Conservation (phyloP, 2,113 vertebrate genomes). For the Cryptomyrus ogoouensis region DNA sequence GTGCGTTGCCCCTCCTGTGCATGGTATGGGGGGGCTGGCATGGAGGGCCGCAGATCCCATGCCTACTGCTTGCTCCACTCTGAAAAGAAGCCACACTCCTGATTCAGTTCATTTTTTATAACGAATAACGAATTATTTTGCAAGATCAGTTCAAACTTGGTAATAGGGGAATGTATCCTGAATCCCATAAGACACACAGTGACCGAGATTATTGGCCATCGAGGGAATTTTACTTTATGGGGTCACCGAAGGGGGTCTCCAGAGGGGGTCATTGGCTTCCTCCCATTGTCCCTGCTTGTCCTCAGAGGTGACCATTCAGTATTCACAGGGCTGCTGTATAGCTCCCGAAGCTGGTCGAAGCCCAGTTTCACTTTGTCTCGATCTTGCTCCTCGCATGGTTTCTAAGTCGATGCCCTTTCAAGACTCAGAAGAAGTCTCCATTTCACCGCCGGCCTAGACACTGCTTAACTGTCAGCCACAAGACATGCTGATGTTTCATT, state of each 20-base stretch:
- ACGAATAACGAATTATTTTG: not conserved
- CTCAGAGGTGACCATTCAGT: not conserved
- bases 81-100: not conserved
- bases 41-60: not conserved
- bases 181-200: not conserved
- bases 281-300: not conserved
- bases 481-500: not conserved
- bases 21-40: not conserved
- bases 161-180: not conserved
- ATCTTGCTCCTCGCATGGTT: not conserved
- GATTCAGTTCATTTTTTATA: not conserved
- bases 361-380: not conserved
- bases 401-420: not conserved
- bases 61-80: not conserved
- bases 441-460: not conserved
- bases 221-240: not conserved
- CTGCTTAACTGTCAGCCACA: not conserved
- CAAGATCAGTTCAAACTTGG: not conserved
- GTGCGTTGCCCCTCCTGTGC: not conserved
- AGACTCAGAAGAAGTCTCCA: not conserved
- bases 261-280: not conserved
- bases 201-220: not conserved
- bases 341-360: not conserved
- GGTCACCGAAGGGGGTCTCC: not conserved
- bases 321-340: not conserved